Conservation (phyloP, 2,797 vertebrate species). For the Gambusia yucatana region DNA sequence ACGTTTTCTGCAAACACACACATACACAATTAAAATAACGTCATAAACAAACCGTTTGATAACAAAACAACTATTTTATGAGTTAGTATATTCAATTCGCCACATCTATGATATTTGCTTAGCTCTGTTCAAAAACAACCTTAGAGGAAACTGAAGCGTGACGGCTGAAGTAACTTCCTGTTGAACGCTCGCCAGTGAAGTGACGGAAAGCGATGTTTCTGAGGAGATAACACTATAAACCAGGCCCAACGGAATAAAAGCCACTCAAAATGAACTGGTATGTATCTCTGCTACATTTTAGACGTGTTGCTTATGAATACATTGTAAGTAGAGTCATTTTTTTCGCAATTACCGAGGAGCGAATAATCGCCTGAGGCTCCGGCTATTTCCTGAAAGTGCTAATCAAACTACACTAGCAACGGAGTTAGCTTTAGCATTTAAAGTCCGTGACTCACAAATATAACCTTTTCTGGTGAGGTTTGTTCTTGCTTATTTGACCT, state of each 20-base stretch:
- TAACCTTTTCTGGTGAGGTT: background rate
- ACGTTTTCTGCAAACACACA: background rate
- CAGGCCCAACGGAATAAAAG: slow-evolving; percentile 66
- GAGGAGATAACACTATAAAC: slow-evolving; percentile 54
- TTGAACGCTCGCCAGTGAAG: slow-evolving; percentile 47
- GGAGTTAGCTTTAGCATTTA: slow-evolving; percentile 47
- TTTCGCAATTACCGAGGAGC: background rate
- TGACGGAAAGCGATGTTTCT: slow-evolving; percentile 67
- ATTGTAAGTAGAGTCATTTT: background rate
- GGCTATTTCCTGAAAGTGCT: slow-evolving; percentile 67
- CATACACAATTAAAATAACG: background rate
- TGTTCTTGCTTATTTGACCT: fast-evolving
- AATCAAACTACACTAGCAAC: slow-evolving; percentile 14
- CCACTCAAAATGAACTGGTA: slow-evolving; percentile 85
- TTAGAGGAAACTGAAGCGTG: slow-evolving; percentile 48
- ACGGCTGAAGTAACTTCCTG: slow-evolving; percentile 73
- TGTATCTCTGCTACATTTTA: slow-evolving; percentile 48
- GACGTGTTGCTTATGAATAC: background rate
- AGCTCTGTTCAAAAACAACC: slow-evolving; percentile 3
- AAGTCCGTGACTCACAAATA: slow-evolving; percentile 3
- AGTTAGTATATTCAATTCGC: background rate
- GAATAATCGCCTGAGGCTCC: slow-evolving; percentile 37
- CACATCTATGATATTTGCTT: background rate
- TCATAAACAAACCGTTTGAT: background rate
- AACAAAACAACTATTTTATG: background rate